Conservation (phyloP, 1,140 invertebrate genomes). For the Drosophila lacteicornis region DNA sequence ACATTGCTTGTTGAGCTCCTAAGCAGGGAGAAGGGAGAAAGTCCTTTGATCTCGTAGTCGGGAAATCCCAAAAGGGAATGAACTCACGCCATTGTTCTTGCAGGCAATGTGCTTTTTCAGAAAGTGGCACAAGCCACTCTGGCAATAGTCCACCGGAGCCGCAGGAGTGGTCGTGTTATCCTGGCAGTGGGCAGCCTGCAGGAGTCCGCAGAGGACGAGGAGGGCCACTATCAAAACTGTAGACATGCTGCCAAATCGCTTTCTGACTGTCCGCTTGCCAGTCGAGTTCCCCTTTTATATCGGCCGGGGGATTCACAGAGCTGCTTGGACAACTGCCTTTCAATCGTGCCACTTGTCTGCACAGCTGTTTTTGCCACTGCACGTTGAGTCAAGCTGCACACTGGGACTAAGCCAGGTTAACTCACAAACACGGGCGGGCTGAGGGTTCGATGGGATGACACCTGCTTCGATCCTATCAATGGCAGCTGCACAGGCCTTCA, state of each 20-base stretch:
- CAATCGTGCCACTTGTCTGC: conserved; percentile 39
- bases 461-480: conserved; percentile 66
- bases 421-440: conserved; percentile 28
- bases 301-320: background rate
- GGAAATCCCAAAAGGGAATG: background rate
- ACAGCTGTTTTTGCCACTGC: conserved; percentile 45
- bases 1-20: conserved; percentile 43
- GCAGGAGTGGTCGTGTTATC: conserved; percentile 3
- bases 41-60: background rate
- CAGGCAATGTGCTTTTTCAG: conserved; percentile 64
- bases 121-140: conserved; percentile 31
- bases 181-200: conserved; percentile 2
- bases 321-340: conserved; percentile 65
- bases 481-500: conserved; percentile 57
- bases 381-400: conserved; percentile 34
- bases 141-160: conserved; percentile 46
- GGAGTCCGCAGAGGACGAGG: conserved; percentile 5
- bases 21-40: background rate
- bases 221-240: conserved; percentile 1
- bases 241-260: conserved; percentile 19
- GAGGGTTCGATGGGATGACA: conserved; percentile 54
- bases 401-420: conserved; percentile 33
- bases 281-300: conserved; percentile 56
- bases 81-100: conserved; percentile 60
- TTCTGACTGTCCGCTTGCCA: conserved; percentile 34